Evolutionary conservation across 2,888 invertebrate genomes (phyloP).

Genomic region (Drosophila suboccidentalis): DNA sequence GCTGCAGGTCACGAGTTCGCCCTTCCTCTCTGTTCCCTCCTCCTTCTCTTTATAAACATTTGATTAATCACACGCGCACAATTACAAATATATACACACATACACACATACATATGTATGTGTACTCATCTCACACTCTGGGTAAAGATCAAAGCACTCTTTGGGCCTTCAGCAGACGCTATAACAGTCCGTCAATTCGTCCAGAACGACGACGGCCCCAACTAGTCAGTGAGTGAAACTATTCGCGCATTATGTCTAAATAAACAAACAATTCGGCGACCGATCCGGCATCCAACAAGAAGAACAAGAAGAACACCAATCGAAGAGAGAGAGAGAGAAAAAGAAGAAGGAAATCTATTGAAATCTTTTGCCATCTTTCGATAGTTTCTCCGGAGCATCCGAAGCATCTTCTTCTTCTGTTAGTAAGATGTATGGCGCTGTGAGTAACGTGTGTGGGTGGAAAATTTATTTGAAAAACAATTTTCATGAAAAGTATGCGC

Average conservation of each 20-base stretch:
- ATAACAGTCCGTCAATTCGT: slow-evolving; percentile 58
- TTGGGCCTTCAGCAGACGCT: slow-evolving; percentile 33
- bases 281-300: slow-evolving; percentile 18
- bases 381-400: slow-evolving; percentile 22
- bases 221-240: slow-evolving; percentile 73
- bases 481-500: slow-evolving; percentile 79
- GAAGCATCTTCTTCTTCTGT: slow-evolving; percentile 20
- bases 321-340: slow-evolving; percentile 9
- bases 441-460: slow-evolving; percentile 53
- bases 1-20: slow-evolving; percentile 20
- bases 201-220: slow-evolving; percentile 43
- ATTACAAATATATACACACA: slow-evolving; percentile 17
- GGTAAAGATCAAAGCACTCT: slow-evolving; percentile 68
- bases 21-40: background rate
- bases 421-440: slow-evolving; percentile 68
- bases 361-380: slow-evolving; percentile 50
- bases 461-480: slow-evolving; percentile 80
- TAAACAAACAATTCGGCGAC: slow-evolving; percentile 68
- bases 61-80: slow-evolving; percentile 70
- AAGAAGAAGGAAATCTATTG: slow-evolving; percentile 39
- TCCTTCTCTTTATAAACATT: slow-evolving; percentile 58
- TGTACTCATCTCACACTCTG: slow-evolving; percentile 61
- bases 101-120: background rate
- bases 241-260: slow-evolving; percentile 80
- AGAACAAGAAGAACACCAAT: slow-evolving; percentile 32